Base-by-base conservation (phyloP, 2,113 vertebrate species). In the Macrotus californicus region DNA sequence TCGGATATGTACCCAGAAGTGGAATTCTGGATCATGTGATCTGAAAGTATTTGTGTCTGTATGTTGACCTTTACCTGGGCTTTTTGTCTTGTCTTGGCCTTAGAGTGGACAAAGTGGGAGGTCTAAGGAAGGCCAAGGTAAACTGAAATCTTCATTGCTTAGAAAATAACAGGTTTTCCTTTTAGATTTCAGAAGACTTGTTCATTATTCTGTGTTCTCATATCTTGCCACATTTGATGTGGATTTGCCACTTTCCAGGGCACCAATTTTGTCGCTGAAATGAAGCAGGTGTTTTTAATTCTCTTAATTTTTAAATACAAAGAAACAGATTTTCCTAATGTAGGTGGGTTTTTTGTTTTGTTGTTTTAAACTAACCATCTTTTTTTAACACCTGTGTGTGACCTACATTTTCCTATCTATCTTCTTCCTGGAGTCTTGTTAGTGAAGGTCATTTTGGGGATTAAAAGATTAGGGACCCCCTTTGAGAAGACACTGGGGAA, bases 401-500 rank as follows among this genome's bases (percentile, higher is more conserved):
- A 43, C 56, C 36, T 54, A 73, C 0, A 24, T 84, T 93, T 92
- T 69, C 46, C 66, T 12, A 10, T 95, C 24, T 66, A 6, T 14
- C 34, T 88, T 10, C 52, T 87, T 26, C 24, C 54, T 72, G 15
- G 73, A 91, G 46, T 91, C 13, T n/a, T 6, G 41, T 46, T 89
- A 56, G 41, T 50, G 10, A 91, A 76, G 12, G 13, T 92, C 48
- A 48, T 93, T 18, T 81, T 64, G 39, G 50, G 41, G 77, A 81
- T 97, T 95, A 90, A 96, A 50, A 80, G 80, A 95, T 96, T 81
- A 96, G 59, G 43, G 56, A 52, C 82, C 7, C 88, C 72, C 15
- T 87, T 67, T 43, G 19, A 91, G 54, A 48, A 31, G 85, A 61
- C 22, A 61, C 29, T 7, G 46, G 26, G 54, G 48, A 13, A 70